Base-by-base conservation (phyloP, 2,888 invertebrate genomes). In the Epistrophella euchroma region DNA sequence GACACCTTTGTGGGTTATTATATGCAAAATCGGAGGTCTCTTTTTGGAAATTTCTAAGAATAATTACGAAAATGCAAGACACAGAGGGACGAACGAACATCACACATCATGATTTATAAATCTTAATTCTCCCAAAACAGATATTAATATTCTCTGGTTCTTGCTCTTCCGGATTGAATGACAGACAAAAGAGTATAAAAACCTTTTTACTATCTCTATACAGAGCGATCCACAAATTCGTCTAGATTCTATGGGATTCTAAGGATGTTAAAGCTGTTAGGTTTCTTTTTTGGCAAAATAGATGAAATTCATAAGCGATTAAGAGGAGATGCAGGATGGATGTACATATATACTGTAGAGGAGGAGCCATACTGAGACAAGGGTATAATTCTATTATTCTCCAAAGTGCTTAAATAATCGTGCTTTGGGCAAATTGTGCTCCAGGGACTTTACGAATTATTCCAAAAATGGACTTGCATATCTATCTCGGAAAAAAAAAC, bases 331-430 rank as follows among this genome's bases (percentile, higher is more conserved):
- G n/a, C 62, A 43, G 25, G 62, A 43, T 25, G n/a, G 17, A 7
- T 43, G 4, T 40, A 22, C 6, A 9, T 15, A 4, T 25, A 25
- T 25, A 25, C 11, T 11, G n/a, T 28, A 15, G 17, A 13, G 35
- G 6, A 4, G 35, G 25, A 68, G n/a, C 9, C 28, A 22, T 28
- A 45, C 45, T 17, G 11, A 11, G 10, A 32, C 64, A 47, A 47
- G 25, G 15, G 47, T 17, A 43, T 66, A 50, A 74, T 74, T 70
- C 70, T 74, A 74, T 79, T 83, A 74, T 83, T 62, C 74, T 79
- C 37, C 62, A 74, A 62, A 70, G 68, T 73, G 68, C 73, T 73
- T 73, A 68, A 62, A 68, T 47, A 83, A 70, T 78, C 60, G 28
- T 55, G 28, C 28, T 6, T 28, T 6, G 28, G 28, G 28, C 28